phyloP scores from a whole-genome alignment of 35 echinoderm and acorn worm species.

The Diadema setosum region DNA sequence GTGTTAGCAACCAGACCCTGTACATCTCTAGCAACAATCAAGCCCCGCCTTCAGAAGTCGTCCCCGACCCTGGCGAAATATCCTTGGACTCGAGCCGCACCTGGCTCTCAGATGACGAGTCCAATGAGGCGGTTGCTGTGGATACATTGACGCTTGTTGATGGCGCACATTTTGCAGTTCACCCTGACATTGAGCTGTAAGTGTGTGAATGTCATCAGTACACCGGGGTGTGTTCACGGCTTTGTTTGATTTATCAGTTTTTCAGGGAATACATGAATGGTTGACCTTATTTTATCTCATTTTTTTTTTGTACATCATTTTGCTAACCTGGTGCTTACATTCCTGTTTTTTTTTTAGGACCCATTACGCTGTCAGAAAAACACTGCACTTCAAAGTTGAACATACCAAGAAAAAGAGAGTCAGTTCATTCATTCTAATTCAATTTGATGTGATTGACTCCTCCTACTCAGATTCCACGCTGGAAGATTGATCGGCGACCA shows the following conservation, averaged over 20 bases:
- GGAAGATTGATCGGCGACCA: slow-evolving; percentile 40
- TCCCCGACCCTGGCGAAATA: neutral
- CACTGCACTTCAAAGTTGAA: too few species aligned
- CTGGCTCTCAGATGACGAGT: slow-evolving; percentile 46
- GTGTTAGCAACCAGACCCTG: slow-evolving; percentile 49
- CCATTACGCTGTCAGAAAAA: too few species aligned
- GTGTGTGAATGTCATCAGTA: too few species aligned
- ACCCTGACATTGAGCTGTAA: slow-evolving; percentile 67
- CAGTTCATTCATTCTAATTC: too few species aligned
- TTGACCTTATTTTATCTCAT: too few species aligned
- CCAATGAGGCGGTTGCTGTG: slow-evolving; percentile 20
- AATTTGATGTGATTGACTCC: neutral
- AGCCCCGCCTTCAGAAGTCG: slow-evolving; percentile 36
- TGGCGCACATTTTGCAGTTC: slow-evolving; percentile 27
- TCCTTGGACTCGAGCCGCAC: slow-evolving; percentile 41
- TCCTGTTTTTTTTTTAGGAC: too few species aligned
- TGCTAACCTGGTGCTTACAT: too few species aligned
- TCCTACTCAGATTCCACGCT: slow-evolving; percentile 39
- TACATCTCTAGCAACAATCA: slow-evolving; percentile 47
- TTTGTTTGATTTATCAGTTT: too few species aligned
- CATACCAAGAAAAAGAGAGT: too few species aligned
- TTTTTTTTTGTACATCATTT: too few species aligned
- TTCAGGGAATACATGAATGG: too few species aligned
- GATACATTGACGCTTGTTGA: slow-evolving; percentile 29
- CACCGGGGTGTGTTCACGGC: too few species aligned